Base-by-base conservation (phyloP, 37 sponge, comb jelly and placozoan species). In the Theonella swinhoei region DNA sequence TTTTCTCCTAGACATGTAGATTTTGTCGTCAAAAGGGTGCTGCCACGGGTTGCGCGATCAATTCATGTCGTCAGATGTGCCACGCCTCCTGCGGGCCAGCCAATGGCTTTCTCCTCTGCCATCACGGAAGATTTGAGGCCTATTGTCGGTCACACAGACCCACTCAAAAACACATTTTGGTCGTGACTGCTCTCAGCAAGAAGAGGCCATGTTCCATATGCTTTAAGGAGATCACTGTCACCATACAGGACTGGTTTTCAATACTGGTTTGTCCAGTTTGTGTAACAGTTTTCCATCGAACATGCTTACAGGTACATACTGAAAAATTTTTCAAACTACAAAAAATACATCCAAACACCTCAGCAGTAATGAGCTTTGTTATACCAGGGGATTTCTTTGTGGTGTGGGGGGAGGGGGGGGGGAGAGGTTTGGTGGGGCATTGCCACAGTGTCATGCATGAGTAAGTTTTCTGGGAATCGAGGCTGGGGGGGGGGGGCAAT, bases 241-340 rank as follows among this genome's bases (percentile, higher is more conserved):
- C 30, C 28, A 20, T 17, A n/a, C 26, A 1, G 14, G 62, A 33
- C 58, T 25, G 35, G 17, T 63, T 69, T 23, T 4, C 72, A 8
- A 36, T 33, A 29, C 80, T 86, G 47, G 70, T 60, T 65, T 67
- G 79, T 59, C 87, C 87, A 20, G 29, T 35, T 38, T 86, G 87
- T 30, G 26, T 36, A 4, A 79, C 74, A 3, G 19, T n/a, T 5
- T 72, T 79, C 23, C 87, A 86, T 65, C 43, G 79, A 40, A 29
- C 5, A 22, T 86, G 87, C 58, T 11, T 85, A 23, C 86, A 85
- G 71, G 78, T 84, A 41, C 20, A 66, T 4, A n/a, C n/a, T n/a
- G n/a, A n/a, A n/a, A n/a, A n/a, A n/a, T n/a, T n/a, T n/a, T n/a
- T n/a, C n/a, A n/a, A n/a, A n/a, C n/a, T n/a, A n/a, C n/a, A n/a